phyloP scores from a whole-genome alignment of 2,888 invertebrate species.

The Caprella mutica region DNA sequence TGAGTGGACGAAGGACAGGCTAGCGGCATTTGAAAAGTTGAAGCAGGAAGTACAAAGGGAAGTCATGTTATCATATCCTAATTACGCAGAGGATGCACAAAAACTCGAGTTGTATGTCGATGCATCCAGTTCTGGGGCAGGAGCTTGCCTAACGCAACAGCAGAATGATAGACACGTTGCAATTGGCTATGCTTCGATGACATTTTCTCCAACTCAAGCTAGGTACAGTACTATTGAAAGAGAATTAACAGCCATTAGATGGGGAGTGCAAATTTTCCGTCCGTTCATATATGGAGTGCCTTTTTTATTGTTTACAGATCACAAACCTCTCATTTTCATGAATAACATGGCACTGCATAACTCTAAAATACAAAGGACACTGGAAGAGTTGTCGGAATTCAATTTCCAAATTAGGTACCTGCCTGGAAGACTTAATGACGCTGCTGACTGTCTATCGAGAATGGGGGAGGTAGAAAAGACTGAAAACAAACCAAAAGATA shows the following conservation, averaged over 20 bases:
- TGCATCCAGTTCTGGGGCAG: background rate
- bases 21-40: background rate
- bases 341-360: background rate
- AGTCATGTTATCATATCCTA: background rate
- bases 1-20: background rate
- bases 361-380: background rate
- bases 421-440: background rate
- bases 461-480: background rate
- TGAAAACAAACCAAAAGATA: background rate
- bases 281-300: background rate
- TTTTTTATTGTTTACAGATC: background rate
- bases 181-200: background rate
- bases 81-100: background rate
- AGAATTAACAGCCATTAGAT: background rate
- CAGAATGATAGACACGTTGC: background rate
- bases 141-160: background rate
- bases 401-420: background rate
- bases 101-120: background rate
- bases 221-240: background rate
- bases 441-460: background rate
- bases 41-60: background rate
- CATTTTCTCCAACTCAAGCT: background rate
- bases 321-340: background rate
- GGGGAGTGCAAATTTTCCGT: background rate
- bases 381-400: background rate